Conservation (phyloP, 2,888 invertebrate species). For the Electrophaes corylata region DNA sequence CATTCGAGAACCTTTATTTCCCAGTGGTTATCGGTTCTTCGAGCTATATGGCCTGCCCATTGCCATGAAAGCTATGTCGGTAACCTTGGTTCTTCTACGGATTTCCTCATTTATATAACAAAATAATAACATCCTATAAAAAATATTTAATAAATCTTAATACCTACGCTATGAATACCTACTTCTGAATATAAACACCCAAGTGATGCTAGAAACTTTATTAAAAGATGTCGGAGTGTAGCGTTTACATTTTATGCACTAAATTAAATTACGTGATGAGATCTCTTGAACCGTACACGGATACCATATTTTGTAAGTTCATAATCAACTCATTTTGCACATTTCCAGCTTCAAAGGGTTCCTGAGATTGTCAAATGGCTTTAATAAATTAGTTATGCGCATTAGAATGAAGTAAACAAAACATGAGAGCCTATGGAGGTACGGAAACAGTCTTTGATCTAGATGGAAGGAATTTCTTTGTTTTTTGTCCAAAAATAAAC, state of each 20-base stretch:
- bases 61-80: no score
- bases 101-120: no score
- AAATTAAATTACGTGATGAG: constrained; percentile 23
- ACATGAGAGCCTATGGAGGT: constrained; percentile 50
- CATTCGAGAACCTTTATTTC: no score
- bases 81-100: no score
- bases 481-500: constrained; percentile 68
- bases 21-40: no score
- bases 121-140: neutral
- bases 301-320: constrained; percentile 16
- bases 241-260: constrained; percentile 12
- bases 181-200: constrained; percentile 2
- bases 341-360: constrained; percentile 28
- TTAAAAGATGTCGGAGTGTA: neutral
- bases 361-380: constrained; percentile 44
- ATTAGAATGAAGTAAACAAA: constrained; percentile 58
- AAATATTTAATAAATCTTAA: neutral
- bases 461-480: constrained; percentile 60
- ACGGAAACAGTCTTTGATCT: constrained; percentile 51
- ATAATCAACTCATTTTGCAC: constrained; percentile 24
- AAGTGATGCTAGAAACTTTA: neutral
- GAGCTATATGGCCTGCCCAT: no score
- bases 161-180: neutral
- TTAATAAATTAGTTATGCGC: constrained; percentile 59
- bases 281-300: constrained; percentile 18